Evolutionary conservation across 2,797 vertebrate genomes (phyloP), one percentile per base, ranked within the genome.

Genomic region (Onychomys torridus): DNA sequence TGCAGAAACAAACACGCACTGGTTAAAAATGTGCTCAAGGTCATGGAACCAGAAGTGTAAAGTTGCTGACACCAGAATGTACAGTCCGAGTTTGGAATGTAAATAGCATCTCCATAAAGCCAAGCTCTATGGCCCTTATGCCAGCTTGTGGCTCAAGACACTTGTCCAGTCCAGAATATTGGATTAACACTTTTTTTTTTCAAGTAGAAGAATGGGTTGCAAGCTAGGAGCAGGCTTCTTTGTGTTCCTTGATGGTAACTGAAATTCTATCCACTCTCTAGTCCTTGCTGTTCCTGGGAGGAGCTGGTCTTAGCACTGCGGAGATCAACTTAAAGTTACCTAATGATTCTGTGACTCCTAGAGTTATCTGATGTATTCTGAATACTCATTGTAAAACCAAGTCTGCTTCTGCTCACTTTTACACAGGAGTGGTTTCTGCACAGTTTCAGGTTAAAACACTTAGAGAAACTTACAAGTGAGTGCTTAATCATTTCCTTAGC

Each of bases 401-500:
- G 2, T 23, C 71, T 25, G 71, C 37, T 40, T 73, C 37, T 93
- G 65, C 55, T 93, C 29, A 40, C 16, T 16, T 94, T 95, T 89
- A 12, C 17, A 27, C 37, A 67, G 81, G 27, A 75, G 40, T 73
- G 79, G 29, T 81, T 94, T 96, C 91, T 93, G 73, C 17, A 32
- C 25, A 43, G 21, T 8, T 92, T 90, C 78, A 76, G 21, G 10
- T 95, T 85, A 81, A 93, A 95, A 93, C 40, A 81, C n/a, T 65
- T 85, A 71, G 16, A 67, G 57, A 93, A 96, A 89, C 65, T 55
- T 46, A 37, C 82, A 76, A 83, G 32, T 34, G 83, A 95, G 49
- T 76, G 43, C 87, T 85, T 76, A 67, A 96, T 96, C 91, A 71
- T 71, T 93, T 93, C 93, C 55, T 94, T 29, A 89, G 84, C 79